These are phyloP conservation scores for Apostichopus parvimensis DNA, from an alignment of 35 echinoderm and acorn worm species.

Conservation along the genomic window DNA sequence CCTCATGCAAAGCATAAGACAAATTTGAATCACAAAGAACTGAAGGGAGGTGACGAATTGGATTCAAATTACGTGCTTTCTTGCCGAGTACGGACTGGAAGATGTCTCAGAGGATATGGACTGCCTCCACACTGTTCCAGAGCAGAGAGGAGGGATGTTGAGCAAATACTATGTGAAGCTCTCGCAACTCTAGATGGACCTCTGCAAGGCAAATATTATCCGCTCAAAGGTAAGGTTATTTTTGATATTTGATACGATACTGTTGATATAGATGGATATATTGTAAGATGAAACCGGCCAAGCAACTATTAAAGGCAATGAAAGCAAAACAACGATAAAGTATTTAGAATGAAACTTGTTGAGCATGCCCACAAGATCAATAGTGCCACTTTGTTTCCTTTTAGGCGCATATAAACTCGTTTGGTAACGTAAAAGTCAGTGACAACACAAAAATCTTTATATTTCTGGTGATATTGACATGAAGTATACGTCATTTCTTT, in stretches of 20 bases:
- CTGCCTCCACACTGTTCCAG: conserved; percentile 81
- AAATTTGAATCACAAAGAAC: conserved; percentile 81
- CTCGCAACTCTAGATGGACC: conserved; percentile 80
- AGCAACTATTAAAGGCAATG: too few species aligned
- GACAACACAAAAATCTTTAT: too few species aligned
- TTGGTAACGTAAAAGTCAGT: too few species aligned
- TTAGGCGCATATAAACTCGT: too few species aligned
- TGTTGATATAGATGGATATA: too few species aligned
- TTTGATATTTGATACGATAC: too few species aligned
- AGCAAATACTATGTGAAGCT: conserved; percentile 75
- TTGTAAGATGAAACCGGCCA: too few species aligned
- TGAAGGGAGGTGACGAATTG: conserved; percentile 75
- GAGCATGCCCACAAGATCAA: too few species aligned
- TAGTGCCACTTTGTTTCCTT: too few species aligned
- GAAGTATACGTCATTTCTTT: not conserved
- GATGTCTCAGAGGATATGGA: conserved; percentile 75
- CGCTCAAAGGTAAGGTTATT: conserved; percentile 53
- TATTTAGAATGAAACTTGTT: too few species aligned
- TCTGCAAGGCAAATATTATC: conserved; percentile 85
- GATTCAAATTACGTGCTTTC: conserved; percentile 91
- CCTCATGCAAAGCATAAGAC: conserved; percentile 73
- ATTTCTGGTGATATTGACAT: too few species aligned
- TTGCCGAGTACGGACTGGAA: conserved; percentile 85
- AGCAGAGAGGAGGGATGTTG: conserved; percentile 84
- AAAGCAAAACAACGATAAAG: too few species aligned